Evolutionary conservation across 2,888 invertebrate species (phyloP).

Genomic region (Acanthoscelides obtectus): DNA sequence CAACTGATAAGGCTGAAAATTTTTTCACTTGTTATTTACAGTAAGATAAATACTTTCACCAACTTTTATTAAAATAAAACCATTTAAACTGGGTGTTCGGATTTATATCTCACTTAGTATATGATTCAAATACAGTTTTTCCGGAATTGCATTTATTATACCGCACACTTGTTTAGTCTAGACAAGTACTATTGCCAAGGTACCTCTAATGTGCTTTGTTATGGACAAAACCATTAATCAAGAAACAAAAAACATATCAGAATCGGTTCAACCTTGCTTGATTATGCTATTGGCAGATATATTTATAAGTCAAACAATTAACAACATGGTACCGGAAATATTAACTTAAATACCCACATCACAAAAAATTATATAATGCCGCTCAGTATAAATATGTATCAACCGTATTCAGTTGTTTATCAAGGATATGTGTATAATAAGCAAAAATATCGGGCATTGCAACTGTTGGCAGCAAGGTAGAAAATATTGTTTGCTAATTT

Average conservation of each 20-base stretch:
- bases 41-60: too few species aligned
- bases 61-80: too few species aligned
- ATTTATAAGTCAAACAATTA: neutral
- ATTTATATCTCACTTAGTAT: too few species aligned
- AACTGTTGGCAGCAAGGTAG: neutral
- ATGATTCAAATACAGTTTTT: too few species aligned
- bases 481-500: neutral
- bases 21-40: too few species aligned
- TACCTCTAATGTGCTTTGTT: too few species aligned
- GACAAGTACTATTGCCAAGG: too few species aligned
- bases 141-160: too few species aligned
- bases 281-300: neutral
- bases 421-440: neutral
- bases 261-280: neutral
- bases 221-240: neutral
- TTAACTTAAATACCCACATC: neutral
- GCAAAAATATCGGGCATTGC: neutral
- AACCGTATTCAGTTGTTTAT: neutral
- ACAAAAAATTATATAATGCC: neutral
- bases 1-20: too few species aligned
- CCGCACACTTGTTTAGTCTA: too few species aligned
- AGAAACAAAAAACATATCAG: neutral
- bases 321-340: neutral
- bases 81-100: too few species aligned
- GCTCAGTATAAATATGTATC: neutral